Evolutionary conservation across 2,888 invertebrate genomes (phyloP), one percentile per base, ranked within the genome.

Genomic region (Crossocerus cetratus): DNA sequence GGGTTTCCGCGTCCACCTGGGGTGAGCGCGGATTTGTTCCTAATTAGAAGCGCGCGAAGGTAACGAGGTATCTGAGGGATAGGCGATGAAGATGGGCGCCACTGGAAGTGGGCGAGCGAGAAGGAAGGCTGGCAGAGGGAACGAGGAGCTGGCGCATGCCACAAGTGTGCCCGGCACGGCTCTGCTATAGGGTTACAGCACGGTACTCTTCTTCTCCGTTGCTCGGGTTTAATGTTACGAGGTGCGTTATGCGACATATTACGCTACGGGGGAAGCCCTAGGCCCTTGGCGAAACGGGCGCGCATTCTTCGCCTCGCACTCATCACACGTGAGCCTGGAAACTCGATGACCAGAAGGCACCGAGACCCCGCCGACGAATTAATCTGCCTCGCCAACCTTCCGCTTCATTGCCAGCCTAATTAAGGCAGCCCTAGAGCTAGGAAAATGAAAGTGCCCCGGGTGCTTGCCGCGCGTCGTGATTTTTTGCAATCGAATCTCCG

Each of bases 141-240:
- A 32, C 32, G 8, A 8, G 8, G 74, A 74, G 75, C 69, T 79
- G 86, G 86, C 88, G 86, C 88, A 88, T 89, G 88, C 89, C 88
- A 86, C 87, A 87, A 89, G 88, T 88, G 88, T 87, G 87, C 84
- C 86, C 84, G 77, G 72, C 83, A 77, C 80, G 81, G 77, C 82
- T 71, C 81, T 32, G 32, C 86, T 87, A 88, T 89, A 87, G 83
- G 83, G 82, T 89, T 89, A 87, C 88, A 87, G 80, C 74, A 74
- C 75, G 74, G 76, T 72, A 67, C 61, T 77, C 76, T 65, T 77
- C 78, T 69, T 81, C 74, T 67, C 65, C 75, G 72, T 77, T 76
- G 64, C 60, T 56, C 63, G 80, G 32, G 86, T 86, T 83, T 86
- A 85, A 79, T 79, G 80, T 86, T 86, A 87, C 84, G 49, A 16